Base-by-base conservation (phyloP, 2,113 vertebrate species). In the Ageneiosus marmoratus region DNA sequence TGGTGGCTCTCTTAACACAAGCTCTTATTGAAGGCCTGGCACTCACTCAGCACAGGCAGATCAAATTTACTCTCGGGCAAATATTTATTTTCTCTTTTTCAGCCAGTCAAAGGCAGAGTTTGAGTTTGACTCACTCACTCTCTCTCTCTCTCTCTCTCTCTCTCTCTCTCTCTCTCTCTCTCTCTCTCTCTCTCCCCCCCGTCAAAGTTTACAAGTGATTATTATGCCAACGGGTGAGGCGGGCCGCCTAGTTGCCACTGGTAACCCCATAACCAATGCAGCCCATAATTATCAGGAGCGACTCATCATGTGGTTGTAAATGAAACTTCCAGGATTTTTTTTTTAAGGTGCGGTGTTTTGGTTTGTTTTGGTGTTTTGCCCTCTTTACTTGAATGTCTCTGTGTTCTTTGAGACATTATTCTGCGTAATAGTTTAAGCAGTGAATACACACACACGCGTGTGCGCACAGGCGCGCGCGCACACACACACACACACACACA, bases 1-100 rank as follows among this genome's bases (percentile, higher is more conserved):
- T 86, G 74, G 82, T 84, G 83, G 81, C 82, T 86, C 72, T 53
- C 82, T n/a, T 65, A 81, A 77, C 79, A 85, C 87, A 88, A 88
- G 77, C 82, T 80, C 87, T 86, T 88, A 88, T 81, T 86, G 75
- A 87, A 80, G 83, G 56, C 56, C 88, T 90, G 89, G 88, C 87
- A 90, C 86, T 84, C 83, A 41, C 60, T 80, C 70, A 74, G 73
- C 84, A 16, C 62, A 46, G 56, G 72, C 62, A 80, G 86, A 87
- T 90, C 83, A 91, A 86, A 89, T 93, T 89, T 90, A 90, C 87
- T 88, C 85, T 62, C 37, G n/a, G 85, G 90, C 91, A 91, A 92
- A 93, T 93, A 93, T 93, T 93, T 92, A 89, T 91, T 88, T 89
- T 83, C 82, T 83, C 74, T 84, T 90, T 91, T 88, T 87, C 53